phyloP scores from a whole-genome alignment of 2,113 vertebrate species.

The Cariama cristata region DNA sequence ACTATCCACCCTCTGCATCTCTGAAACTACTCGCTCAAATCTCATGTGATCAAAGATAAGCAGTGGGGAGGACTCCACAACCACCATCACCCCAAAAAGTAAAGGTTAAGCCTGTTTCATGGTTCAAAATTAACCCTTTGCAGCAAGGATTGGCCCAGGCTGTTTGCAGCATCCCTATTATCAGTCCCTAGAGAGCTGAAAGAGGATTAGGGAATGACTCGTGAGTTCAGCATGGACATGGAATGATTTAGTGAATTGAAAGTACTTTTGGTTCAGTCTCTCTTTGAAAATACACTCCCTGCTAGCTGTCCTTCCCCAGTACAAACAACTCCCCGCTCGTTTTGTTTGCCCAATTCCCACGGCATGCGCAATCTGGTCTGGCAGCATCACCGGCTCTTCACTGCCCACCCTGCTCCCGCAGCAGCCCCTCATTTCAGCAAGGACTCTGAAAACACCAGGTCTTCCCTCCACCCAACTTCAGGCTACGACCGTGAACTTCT shows the following conservation, averaged over 20 bases:
- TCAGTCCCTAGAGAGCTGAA: background rate
- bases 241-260: background rate
- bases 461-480: background rate
- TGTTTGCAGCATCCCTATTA: background rate
- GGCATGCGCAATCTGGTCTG: rapidly evolving
- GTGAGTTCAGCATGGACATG: background rate
- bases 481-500: background rate
- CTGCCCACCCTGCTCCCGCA: rapidly evolving
- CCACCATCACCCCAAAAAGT: background rate
- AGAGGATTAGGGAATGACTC: background rate
- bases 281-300: background rate
- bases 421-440: background rate
- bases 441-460: background rate
- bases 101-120: background rate
- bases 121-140: background rate
- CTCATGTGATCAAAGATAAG: background rate
- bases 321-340: background rate
- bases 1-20: background rate
- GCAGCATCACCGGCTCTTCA: background rate
- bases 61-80: background rate
- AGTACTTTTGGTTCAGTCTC: background rate
- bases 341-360: rapidly evolving
- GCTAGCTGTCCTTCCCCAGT: rapidly evolving
- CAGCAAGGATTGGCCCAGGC: background rate
- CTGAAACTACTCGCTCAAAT: background rate